These are phyloP conservation scores for Cuniculus paca DNA, from an alignment of 2,797 vertebrate species.

Conservation along the genomic window DNA sequence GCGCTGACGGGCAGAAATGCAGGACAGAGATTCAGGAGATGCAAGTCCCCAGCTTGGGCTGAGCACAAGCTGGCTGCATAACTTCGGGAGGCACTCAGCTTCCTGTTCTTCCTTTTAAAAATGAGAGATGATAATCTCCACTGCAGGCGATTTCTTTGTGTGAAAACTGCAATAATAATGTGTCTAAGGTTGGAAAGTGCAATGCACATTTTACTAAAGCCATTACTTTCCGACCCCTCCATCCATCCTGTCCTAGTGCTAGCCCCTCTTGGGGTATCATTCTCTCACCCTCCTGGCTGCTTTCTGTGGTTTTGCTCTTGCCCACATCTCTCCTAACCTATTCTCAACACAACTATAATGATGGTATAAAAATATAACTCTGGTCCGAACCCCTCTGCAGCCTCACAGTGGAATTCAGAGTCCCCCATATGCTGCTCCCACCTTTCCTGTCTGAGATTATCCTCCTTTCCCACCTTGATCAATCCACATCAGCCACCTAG, in stretches of 20 bases:
- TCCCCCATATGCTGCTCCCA: background rate
- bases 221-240: background rate
- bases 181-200: background rate
- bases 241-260: accelerated
- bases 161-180: background rate
- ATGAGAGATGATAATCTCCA: background rate
- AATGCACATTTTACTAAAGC: background rate
- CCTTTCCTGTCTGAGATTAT: background rate
- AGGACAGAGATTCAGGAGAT: background rate
- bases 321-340: background rate
- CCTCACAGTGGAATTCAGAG: background rate
- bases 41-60: background rate
- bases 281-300: background rate
- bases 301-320: background rate
- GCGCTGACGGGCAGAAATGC: accelerated
- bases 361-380: background rate
- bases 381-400: background rate
- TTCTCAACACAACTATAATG: background rate
- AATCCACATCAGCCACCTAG: background rate
- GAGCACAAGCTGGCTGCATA: background rate
- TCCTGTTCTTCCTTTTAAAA: background rate
- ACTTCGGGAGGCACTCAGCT: background rate
- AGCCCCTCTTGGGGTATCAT: accelerated
- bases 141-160: accelerated
- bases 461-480: background rate